Conservation (phyloP, 1,140 invertebrate species). For the Caenorhabditis brenneri region DNA sequence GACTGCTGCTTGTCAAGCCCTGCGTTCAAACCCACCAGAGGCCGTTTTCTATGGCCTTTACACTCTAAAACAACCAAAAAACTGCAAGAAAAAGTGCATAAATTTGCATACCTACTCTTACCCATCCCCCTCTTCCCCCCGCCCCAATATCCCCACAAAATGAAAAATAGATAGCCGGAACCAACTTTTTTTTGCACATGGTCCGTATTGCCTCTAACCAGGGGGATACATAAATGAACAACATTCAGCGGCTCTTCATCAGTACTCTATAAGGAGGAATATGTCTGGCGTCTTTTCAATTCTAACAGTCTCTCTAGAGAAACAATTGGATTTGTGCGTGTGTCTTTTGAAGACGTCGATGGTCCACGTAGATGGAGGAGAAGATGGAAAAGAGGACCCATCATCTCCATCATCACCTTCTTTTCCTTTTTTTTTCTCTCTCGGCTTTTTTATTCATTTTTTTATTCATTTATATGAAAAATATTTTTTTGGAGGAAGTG, state of each 20-base stretch:
- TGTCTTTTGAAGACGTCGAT: constrained; percentile 19
- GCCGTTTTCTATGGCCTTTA: too few species aligned
- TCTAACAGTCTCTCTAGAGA: background rate
- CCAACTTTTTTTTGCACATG: background rate
- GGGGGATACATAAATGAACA: constrained; percentile 23
- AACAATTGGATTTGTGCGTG: constrained; percentile 31
- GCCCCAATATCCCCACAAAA: background rate
- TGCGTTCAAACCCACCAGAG: too few species aligned
- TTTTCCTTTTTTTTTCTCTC: background rate
- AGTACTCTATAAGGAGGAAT: background rate
- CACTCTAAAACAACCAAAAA: too few species aligned
- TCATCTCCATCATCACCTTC: constrained; percentile 24
- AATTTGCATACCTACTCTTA: background rate
- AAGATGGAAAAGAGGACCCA: background rate
- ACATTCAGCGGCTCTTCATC: background rate
- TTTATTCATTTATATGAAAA: background rate
- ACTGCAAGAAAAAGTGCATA: background rate
- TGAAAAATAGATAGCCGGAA: constrained; percentile 1
- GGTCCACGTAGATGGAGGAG: background rate
- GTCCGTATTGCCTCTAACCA: background rate
- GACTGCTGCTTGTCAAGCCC: too few species aligned
- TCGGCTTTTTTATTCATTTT: background rate
- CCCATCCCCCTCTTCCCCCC: background rate
- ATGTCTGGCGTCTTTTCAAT: background rate
- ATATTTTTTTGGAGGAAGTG: too few species aligned